Evolutionary conservation across 2,888 invertebrate genomes (phyloP).

Genomic region (Cosmia trapezina): DNA sequence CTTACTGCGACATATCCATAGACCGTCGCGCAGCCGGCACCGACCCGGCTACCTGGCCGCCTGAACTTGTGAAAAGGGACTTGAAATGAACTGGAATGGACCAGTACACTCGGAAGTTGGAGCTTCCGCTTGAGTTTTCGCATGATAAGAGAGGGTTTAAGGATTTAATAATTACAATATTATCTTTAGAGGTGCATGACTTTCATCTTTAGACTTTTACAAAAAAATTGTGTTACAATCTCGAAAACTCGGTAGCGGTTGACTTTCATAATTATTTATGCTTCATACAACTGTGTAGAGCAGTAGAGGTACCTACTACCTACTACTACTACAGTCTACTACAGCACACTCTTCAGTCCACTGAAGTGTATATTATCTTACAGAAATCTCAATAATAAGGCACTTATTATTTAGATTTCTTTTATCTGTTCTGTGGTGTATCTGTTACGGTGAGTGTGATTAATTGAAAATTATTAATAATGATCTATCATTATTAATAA

Average conservation of each 20-base stretch:
- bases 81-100: conserved; percentile 46
- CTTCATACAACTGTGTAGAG: no score
- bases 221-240: no score
- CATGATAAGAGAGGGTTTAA: conserved; percentile 35
- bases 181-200: background rate
- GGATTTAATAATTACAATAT: conserved; percentile 19
- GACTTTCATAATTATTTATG: background rate
- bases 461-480: no score
- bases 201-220: conserved; percentile 4
- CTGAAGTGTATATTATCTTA: no score
- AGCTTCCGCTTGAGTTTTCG: conserved; percentile 37
- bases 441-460: no score
- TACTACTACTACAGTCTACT: no score
- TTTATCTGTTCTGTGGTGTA: no score
- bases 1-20: background rate
- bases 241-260: background rate
- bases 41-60: background rate
- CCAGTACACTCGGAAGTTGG: conserved; percentile 47
- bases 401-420: no score
- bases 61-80: conserved; percentile 21
- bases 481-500: no score
- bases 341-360: no score
- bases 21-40: conserved; percentile 1
- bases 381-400: no score
- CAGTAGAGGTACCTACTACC: no score